Evolutionary conservation across 2,113 vertebrate genomes (phyloP).

Genomic region (Parus major): DNA sequence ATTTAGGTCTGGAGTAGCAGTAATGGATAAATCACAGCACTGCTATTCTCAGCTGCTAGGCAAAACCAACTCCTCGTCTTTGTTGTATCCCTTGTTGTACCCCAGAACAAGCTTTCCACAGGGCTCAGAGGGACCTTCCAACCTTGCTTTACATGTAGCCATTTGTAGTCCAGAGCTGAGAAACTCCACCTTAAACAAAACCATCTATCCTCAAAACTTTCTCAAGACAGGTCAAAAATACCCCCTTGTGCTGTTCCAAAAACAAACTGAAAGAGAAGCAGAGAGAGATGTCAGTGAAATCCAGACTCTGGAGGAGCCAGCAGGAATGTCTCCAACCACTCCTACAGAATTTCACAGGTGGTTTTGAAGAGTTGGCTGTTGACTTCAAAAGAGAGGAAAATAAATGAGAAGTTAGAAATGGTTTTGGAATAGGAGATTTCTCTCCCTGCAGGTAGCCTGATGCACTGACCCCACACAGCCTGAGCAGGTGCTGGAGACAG

Average conservation of each 20-base stretch:
- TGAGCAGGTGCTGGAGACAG: neutral
- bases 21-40: neutral
- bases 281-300: neutral
- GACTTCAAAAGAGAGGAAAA: conserved; percentile 35
- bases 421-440: neutral
- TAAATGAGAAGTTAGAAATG: neutral
- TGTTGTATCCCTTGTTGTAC: neutral
- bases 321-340: neutral
- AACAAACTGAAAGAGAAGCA: neutral
- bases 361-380: neutral
- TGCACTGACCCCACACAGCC: neutral
- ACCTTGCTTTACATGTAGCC: neutral
- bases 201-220: neutral
- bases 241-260: neutral
- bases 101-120: neutral
- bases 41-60: neutral
- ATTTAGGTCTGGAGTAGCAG: neutral
- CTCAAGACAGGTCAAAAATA: neutral
- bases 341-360: neutral
- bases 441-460: neutral
- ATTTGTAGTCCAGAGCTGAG: neutral
- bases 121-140: neutral
- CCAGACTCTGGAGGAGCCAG: neutral
- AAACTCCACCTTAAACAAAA: neutral
- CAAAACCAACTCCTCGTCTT: neutral